A percentile compares a stretch with the other conserved stretches of the same genome.
Evolutionary conservation across 2,113 vertebrate species (phyloP).

Genomic region (Cottus gobio): DNA sequence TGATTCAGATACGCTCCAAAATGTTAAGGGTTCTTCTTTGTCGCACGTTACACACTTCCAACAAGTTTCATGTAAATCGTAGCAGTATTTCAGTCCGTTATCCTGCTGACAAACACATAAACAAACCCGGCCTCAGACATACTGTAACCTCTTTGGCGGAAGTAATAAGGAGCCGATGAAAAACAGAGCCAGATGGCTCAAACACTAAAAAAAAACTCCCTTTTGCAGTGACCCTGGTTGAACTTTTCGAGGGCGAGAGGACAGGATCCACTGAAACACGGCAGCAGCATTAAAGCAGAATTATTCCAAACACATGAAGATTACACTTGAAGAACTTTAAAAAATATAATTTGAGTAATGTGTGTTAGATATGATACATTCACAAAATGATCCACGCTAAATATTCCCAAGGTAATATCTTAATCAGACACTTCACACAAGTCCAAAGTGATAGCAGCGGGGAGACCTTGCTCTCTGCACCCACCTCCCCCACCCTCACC

Average conservation of each 20-base stretch:
- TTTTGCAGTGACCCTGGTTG: background rate
- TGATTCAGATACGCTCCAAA: no score
- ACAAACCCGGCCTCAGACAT: background rate
- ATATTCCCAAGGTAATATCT: slow-evolving; percentile 50
- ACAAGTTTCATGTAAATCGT: no score
- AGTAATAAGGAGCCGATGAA: background rate
- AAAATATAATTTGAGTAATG: slow-evolving; percentile 23
- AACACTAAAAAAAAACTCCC: background rate
- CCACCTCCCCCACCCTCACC: no score
- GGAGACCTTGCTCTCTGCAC: no score
- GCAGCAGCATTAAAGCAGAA: slow-evolving; percentile 21
- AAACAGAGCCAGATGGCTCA: slow-evolving; percentile 28
- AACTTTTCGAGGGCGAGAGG: background rate
- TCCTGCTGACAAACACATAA: background rate
- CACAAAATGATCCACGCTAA: slow-evolving; percentile 18
- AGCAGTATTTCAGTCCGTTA: no score
- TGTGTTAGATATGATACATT: slow-evolving; percentile 33
- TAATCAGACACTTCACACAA: slow-evolving; percentile 24
- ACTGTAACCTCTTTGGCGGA: background rate
- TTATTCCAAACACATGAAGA: slow-evolving; percentile 9
- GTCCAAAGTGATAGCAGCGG: slow-evolving; percentile 27
- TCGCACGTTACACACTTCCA: no score
- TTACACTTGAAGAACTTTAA: slow-evolving; percentile 9
- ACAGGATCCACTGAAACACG: background rate
- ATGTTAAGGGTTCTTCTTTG: no score